Evolutionary conservation across 1,140 invertebrate species (phyloP).

Genomic region (Cotesia chilonis): DNA sequence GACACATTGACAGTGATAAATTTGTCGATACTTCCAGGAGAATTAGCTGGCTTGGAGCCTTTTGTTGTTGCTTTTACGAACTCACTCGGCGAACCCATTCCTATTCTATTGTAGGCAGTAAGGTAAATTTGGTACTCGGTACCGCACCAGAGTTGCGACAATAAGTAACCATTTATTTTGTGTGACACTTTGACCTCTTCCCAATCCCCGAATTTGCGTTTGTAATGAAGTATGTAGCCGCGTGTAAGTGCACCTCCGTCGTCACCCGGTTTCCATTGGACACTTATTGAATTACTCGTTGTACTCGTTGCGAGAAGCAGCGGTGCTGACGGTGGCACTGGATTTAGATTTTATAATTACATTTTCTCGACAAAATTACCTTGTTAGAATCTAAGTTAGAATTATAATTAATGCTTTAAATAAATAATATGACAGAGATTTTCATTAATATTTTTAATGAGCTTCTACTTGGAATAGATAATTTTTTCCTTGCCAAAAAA

Average conservation of each 20-base stretch:
- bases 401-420: neutral
- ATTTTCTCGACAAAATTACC: conserved; percentile 6
- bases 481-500: too few species aligned
- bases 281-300: conserved; percentile 67
- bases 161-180: conserved; percentile 78
- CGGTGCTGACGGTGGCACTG: conserved; percentile 68
- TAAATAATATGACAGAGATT: neutral
- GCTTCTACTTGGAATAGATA: too few species aligned
- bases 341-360: conserved; percentile 33
- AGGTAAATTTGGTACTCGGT: conserved; percentile 88
- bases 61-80: conserved; percentile 85
- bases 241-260: conserved; percentile 66
- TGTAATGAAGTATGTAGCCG: conserved; percentile 88
- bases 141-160: conserved; percentile 86
- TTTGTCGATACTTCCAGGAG: conserved; percentile 67
- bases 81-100: conserved; percentile 86
- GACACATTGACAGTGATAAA: conserved; percentile 89
- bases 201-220: conserved; percentile 88
- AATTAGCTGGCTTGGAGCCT: conserved; percentile 83
- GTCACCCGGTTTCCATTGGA: conserved; percentile 68
- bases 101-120: conserved; percentile 88
- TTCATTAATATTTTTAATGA: too few species aligned
- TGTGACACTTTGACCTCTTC: conserved; percentile 84
- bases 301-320: conserved; percentile 66
- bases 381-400: neutral